Base-by-base conservation (phyloP, 2,113 vertebrate species). In the Myiagra hebetior region DNA sequence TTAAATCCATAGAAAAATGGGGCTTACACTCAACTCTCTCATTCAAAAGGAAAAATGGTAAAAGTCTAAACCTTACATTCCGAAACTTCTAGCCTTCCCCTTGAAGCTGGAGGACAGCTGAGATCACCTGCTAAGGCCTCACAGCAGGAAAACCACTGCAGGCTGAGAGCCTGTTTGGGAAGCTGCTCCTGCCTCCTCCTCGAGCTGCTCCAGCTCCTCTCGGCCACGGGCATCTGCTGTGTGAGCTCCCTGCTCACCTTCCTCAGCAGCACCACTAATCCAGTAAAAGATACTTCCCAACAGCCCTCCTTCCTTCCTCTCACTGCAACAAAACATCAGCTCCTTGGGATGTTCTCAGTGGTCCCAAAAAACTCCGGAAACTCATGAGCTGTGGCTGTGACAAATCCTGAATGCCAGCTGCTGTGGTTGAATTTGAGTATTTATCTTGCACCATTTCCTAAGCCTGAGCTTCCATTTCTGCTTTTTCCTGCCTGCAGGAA, bases 151-250 rank as follows among this genome's bases (percentile, higher is more conserved):
- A 95, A 30, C 1, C 60, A 42, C 52, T 88, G 73, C 44, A 77
- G 63, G 50, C 44, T 68, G 33, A 72, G 31, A 53, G n/a, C 0
- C 1, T 26, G 4, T 35, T 78, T 47, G 53, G 78, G 78, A 82
- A 85, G 39, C 41, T 75, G 47, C 47, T 67, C 47, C 52, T 14
- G 39, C 9, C 15, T 35, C 17, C 55, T 55, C 53, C 67, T 68
- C 1, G 2, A 60, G 53, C 63, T 49, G 7, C 62, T 79, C 5
- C 31, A 1, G 2, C 18, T 67, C 57, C 39, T 21, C 42, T 10
- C 13, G 12, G 13, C 23, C 85, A 11, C 0, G 0, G 27, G 33
- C 21, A 10, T 17, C 22, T 19, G 13, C 56, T 42, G 13, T 0
- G 0, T 7, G 44, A 81, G 37, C 55, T 80, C 53, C 18, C 53